Evolutionary conservation across 2,113 vertebrate species (phyloP).

Genomic region (Pteronura brasiliensis): DNA sequence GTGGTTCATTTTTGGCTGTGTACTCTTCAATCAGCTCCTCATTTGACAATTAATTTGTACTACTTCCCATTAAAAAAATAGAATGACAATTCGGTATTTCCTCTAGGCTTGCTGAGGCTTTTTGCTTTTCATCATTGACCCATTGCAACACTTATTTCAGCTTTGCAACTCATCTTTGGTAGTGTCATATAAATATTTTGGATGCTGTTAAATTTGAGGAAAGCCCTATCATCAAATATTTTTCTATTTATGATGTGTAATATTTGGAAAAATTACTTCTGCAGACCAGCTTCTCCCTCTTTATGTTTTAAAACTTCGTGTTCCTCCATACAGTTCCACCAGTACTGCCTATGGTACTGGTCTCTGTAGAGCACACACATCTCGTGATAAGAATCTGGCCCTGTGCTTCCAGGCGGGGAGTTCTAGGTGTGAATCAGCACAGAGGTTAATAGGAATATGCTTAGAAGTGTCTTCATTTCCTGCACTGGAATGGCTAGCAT

Average conservation of each 20-base stretch:
- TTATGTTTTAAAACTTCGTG: neutral
- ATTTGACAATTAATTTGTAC: neutral
- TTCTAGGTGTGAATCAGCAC: neutral
- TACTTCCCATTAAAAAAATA: neutral
- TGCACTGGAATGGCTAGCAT: neutral
- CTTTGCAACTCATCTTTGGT: neutral
- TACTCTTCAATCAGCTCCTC: neutral
- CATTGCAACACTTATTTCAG: neutral
- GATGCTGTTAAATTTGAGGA: neutral
- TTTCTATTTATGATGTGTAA: neutral
- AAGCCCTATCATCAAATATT: neutral
- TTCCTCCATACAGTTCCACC: neutral
- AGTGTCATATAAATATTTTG: constrained; percentile 28
- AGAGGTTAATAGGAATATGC: neutral
- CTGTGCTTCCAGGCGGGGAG: neutral
- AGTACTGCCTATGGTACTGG: neutral
- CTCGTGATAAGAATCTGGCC: neutral
- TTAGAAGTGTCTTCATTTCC: neutral
- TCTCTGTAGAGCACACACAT: neutral
- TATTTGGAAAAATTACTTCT: neutral
- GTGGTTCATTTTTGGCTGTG: neutral
- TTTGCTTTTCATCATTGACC: constrained; percentile 20
- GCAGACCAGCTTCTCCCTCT: neutral
- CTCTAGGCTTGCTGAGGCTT: neutral
- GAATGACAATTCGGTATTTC: neutral